phyloP scores from a whole-genome alignment of 1,140 invertebrate genomes.

The Rhyacophila brunnea region DNA sequence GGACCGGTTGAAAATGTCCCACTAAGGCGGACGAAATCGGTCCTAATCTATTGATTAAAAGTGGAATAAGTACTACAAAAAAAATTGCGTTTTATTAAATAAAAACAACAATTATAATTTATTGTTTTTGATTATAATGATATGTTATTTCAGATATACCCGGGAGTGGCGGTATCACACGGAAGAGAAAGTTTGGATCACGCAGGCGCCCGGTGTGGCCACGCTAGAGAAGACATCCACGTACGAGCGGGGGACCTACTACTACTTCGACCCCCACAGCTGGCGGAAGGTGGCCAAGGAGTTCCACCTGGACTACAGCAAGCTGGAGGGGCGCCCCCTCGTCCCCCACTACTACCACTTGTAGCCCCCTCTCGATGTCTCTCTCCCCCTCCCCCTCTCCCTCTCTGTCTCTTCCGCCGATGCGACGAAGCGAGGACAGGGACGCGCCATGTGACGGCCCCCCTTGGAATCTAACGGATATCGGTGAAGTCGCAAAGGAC shows the following conservation, averaged over 20 bases:
- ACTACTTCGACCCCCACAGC: conserved; percentile 96
- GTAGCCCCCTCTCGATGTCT: conserved; percentile 12
- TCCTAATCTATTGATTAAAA: too few relatives aligned
- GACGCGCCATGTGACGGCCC: not conserved
- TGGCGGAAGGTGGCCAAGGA: conserved; percentile 96
- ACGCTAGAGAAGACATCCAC: conserved; percentile 91
- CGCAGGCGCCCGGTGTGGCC: conserved; percentile 89
- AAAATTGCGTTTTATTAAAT: too few relatives aligned
- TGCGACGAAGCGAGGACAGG: not conserved
- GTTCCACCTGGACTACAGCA: conserved; percentile 96
- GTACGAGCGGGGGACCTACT: conserved; percentile 97
- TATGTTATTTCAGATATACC: conserved; percentile 81
- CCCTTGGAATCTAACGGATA: not conserved
- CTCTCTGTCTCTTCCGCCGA: not conserved
- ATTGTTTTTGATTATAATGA: too few relatives aligned
- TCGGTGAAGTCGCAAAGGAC: not conserved
- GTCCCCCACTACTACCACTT: conserved; percentile 44
- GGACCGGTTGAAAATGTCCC: too few relatives aligned
- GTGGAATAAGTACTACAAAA: too few relatives aligned
- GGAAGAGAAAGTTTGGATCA: conserved; percentile 99
- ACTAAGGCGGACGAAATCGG: too few relatives aligned
- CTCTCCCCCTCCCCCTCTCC: not conserved
- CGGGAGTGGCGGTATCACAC: conserved; percentile 99
- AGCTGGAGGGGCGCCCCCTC: conserved; percentile 86
- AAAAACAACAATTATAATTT: too few relatives aligned